phyloP scores from a whole-genome alignment of 2,797 vertebrate genomes.

The Galago senegalensis region DNA sequence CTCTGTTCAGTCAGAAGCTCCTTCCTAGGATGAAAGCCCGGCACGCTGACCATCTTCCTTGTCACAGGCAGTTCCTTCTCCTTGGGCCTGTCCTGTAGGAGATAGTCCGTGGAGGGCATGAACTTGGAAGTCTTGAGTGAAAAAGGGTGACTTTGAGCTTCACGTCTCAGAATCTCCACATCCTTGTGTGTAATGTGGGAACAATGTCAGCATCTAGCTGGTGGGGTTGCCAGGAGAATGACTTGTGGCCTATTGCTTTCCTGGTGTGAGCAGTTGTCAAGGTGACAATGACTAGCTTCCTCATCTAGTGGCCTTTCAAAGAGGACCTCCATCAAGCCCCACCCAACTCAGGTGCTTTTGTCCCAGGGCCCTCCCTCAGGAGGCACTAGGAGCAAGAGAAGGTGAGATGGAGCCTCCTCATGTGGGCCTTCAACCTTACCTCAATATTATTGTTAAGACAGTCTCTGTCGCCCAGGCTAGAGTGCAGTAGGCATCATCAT shows the following conservation, averaged over 20 bases:
- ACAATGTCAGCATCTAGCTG: fast-evolving
- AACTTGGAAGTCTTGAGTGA: slow-evolving; percentile 11
- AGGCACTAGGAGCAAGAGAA: not conserved
- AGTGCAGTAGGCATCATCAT: not conserved
- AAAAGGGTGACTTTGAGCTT: not conserved
- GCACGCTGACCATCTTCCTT: not conserved
- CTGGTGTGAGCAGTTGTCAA: not conserved
- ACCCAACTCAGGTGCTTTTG: not conserved
- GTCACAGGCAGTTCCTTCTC: not conserved
- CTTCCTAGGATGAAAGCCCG: not conserved
- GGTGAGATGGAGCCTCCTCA: not conserved
- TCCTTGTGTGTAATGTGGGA: not conserved
- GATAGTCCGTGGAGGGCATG: not conserved
- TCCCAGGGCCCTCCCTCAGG: not conserved
- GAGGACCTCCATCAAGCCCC: not conserved
- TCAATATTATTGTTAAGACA: not conserved
- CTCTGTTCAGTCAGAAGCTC: not conserved
- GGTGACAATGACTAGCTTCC: no score
- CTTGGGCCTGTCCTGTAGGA: not conserved
- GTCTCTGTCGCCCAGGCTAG: not conserved
- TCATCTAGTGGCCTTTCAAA: not conserved
- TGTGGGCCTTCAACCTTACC: no score
- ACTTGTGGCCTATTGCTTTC: fast-evolving
- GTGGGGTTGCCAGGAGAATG: not conserved
- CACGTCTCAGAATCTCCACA: not conserved